Evolutionary conservation across 2,888 invertebrate species (phyloP).

Genomic region (Carterocephalus palaemon): DNA sequence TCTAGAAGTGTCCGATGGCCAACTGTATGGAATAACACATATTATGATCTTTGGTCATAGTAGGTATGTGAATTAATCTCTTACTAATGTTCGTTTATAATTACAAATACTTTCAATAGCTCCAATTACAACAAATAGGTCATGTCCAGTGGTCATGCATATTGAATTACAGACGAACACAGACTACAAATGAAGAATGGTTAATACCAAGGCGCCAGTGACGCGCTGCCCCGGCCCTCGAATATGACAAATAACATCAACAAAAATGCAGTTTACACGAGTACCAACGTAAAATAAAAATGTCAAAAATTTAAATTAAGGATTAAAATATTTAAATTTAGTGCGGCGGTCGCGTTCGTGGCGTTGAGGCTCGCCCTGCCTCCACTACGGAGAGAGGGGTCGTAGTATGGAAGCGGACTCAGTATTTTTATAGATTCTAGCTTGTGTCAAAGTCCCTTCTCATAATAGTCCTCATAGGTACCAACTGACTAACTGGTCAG

Average conservation of each 20-base stretch:
- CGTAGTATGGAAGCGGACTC: conserved; percentile 44
- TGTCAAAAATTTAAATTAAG: conserved; percentile 80
- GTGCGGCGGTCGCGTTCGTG: conserved; percentile 61
- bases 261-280: conserved; percentile 77
- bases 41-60: too few relatives aligned
- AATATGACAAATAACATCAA: conserved; percentile 79
- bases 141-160: conserved; percentile 4
- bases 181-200: conserved; percentile 42
- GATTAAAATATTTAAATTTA: conserved; percentile 80
- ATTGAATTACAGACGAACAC: conserved; percentile 5
- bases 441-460: too few relatives aligned
- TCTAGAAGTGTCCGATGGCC: too few relatives aligned
- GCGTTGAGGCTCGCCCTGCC: conserved; percentile 40
- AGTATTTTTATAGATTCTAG: too few relatives aligned
- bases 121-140: conserved; percentile 7
- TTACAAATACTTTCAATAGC: too few relatives aligned
- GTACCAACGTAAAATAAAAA: conserved; percentile 79
- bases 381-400: conserved; percentile 31
- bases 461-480: too few relatives aligned
- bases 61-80: too few relatives aligned
- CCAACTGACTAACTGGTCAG: too few relatives aligned
- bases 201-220: conserved; percentile 68
- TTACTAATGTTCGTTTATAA: too few relatives aligned
- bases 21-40: too few relatives aligned
- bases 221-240: conserved; percentile 58